Base-by-base conservation (phyloP, 1,140 invertebrate species). In the Nylanderia fulva region DNA sequence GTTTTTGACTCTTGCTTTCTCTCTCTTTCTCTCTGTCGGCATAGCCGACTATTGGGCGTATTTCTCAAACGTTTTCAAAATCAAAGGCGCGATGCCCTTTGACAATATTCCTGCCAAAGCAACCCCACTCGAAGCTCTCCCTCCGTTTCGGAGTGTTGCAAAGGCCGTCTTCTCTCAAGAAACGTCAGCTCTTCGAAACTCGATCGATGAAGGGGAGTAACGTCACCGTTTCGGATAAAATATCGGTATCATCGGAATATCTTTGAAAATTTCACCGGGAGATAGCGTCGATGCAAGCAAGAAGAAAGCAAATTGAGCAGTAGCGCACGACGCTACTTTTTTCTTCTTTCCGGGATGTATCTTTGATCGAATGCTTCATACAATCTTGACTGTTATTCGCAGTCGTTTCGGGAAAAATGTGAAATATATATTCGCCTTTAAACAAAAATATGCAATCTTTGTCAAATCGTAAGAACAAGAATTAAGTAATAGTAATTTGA, bases 51-150 rank as follows among this genome's bases (percentile, higher is more conserved):
- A 36, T 82, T 58, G 24, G 68, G 6, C 64, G 15, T 48, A 42
- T 24, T 69, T 63, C 69, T 75, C 56, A 39, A 63, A 76, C n/a
- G 72, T 75, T 84, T 84, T 76, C 80, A 76, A 61, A 61, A 76
- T 84, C 80, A 63, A 76, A 61, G 42, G 71, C 69, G 1, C 56
- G 18, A 75, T 63, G 66, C 39, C 36, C 36, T 72, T 72, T 82
- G 77, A 82, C 4, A 82, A 56, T 82, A 82, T 82, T 58, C 66
- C 52, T 27, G 8, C 36, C 18, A 58, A 80, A 80, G 36, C 36
- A 27, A n/a, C n/a, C 13, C 36, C 66, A 82, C 77, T 72, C 77
- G 77, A 80, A 71, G 36, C 39, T 68, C 11, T 24, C 48, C 33
- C 61, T 79, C 5, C 45, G 60, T 42, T 52, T 69, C 27, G 13